phyloP scores from a whole-genome alignment of 2,797 vertebrate genomes.

The Hybognathus amarus region DNA sequence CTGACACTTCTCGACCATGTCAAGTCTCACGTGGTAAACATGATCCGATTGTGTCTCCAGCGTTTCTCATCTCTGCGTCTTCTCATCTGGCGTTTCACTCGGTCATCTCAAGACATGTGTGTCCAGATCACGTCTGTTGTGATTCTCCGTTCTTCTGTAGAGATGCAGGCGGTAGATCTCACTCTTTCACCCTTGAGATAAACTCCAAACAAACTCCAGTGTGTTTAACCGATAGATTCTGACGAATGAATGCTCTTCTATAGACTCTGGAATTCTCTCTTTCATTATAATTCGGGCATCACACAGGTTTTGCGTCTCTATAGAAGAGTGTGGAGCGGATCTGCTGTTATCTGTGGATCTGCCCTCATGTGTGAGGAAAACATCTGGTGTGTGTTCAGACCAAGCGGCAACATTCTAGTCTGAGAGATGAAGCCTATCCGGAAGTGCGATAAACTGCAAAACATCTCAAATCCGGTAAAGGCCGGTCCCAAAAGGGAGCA shows the following conservation, averaged over 20 bases:
- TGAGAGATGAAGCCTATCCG: no score
- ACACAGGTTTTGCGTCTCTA: slow-evolving; percentile 29
- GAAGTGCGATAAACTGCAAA: no score
- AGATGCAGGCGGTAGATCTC: background rate
- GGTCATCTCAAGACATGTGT: slow-evolving; percentile 65
- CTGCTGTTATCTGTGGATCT: slow-evolving; percentile 37
- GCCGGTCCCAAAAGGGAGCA: no score
- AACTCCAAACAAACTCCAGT: slow-evolving; percentile 11
- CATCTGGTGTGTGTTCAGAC: slow-evolving; percentile 31
- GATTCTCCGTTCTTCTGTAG: slow-evolving; percentile 31
- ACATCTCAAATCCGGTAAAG: no score
- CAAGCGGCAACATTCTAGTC: no score
- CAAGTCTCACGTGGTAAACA: slow-evolving; percentile 49
- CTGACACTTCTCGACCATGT: slow-evolving; percentile 44
- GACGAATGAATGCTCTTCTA: slow-evolving; percentile 40
- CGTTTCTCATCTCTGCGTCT: no score
- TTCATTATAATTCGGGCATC: slow-evolving; percentile 53
- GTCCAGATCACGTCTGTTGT: slow-evolving; percentile 34
- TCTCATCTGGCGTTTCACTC: background rate
- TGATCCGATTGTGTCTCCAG: background rate
- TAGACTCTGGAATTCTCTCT: slow-evolving; percentile 36
- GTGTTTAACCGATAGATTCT: slow-evolving; percentile 8
- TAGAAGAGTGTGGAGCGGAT: slow-evolving; percentile 14
- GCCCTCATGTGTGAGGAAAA: slow-evolving; percentile 29
- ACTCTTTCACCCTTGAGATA: background rate